Base-by-base conservation (phyloP, 2,888 invertebrate genomes). In the Caenorhabditis plicata region DNA sequence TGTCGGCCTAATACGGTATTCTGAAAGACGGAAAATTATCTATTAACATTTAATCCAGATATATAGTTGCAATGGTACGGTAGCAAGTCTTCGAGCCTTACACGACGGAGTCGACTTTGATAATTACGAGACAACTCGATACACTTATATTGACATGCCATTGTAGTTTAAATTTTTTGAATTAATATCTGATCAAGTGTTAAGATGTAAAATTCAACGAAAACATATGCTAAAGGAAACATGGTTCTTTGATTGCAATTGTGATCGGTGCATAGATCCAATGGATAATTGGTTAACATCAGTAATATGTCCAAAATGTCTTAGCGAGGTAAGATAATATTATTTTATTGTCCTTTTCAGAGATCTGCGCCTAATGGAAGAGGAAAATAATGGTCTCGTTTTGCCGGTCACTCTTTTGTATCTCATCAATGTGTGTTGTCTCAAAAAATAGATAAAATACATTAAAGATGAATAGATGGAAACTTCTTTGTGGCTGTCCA, bases 241-340 rank as follows among this genome's bases (percentile, higher is more conserved):
- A 2, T 80, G 78, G 80, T 80, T 75, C 47, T 80, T 80, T 49
- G 57, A 72, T 13, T 81, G 81, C 56, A 55, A 77, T 26, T 81
- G 81, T 53, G 67, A 67, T 9, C 67, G 81, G 19, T 81, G 81
- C 48, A 42, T 42, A 19, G 80, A 80, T 54, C 45, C 64, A 40
- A 47, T 47, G 4, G 80, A 80, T 22, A 71, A 80, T 36, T 47
- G 73, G 25, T 64, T 80, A 13, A 77, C 79, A 5, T 49, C 77
- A 5, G 61, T 76, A 5, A 53, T 64, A 26, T 80, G 80, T 39
- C 78, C 74, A 1, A 45, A 62, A 31, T 79, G 79, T 38, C 50
- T 62, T 32, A 61, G 61, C 15, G 46, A 53, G 25, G 50, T 55
- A 17, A 9, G 17, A n/a, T n/a, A n/a, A 23, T 48, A 1, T 36